These are phyloP conservation scores for Drosophila sucinea DNA, from an alignment of 1,140 invertebrate genomes.

Conservation along the genomic window DNA sequence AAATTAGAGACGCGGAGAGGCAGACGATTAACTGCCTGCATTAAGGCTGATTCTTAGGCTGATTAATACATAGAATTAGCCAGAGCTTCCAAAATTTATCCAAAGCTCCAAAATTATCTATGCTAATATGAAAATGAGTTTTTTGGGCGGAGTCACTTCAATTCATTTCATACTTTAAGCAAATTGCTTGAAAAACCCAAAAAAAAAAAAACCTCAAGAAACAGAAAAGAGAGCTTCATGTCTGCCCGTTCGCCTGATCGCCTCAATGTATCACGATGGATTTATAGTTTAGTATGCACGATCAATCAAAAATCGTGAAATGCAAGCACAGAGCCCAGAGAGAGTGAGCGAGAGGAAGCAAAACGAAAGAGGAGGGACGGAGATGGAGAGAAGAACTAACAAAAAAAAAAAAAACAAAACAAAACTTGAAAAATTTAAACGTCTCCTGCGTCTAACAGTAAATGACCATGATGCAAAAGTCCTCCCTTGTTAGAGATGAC, in stretches of 20 bases:
- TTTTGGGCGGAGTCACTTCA: conserved; percentile 32
- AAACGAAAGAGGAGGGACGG: background rate
- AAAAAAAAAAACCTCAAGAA: conserved; percentile 13
- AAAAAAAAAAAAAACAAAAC: conserved; percentile 1
- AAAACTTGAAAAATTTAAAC: background rate
- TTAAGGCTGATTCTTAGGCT: conserved; percentile 55
- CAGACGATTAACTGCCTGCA: conserved; percentile 74
- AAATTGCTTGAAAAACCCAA: conserved; percentile 11
- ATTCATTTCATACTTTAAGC: conserved; percentile 9
- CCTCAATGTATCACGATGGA: conserved; percentile 83
- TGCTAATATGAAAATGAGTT: conserved; percentile 73
- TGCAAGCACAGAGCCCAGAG: conserved; percentile 37
- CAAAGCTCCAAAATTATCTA: conserved; percentile 7
- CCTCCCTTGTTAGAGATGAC: conserved; percentile 23
- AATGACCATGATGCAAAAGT: conserved; percentile 33
- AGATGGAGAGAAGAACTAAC: conserved; percentile 12
- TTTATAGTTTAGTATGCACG: conserved; percentile 83
- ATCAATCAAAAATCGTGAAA: conserved; percentile 83
- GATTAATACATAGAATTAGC: conserved; percentile 78
- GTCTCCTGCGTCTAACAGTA: conserved; percentile 69
- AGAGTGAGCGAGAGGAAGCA: conserved; percentile 2
- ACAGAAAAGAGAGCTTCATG: conserved; percentile 17
- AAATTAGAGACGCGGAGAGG: conserved; percentile 73
- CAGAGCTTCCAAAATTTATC: conserved; percentile 10
- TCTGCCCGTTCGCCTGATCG: conserved; percentile 76